Base-by-base conservation (phyloP, 30 jellyfish, hydroid and myxozoan genomes). In the Mastigias papua region DNA sequence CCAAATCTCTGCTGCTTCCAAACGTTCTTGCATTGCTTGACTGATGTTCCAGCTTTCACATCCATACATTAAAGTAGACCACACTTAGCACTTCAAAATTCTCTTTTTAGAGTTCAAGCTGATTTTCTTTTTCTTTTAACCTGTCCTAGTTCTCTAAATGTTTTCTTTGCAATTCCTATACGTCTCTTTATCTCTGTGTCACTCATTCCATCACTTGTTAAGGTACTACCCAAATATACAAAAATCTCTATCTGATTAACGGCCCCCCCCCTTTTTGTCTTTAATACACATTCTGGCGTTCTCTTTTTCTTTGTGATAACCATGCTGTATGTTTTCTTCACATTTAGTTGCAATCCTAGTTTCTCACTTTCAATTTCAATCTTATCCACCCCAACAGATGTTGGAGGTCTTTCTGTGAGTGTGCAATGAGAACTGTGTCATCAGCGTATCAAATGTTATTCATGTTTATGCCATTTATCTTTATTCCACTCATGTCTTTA, bases 141-240 rank as follows among this genome's bases (percentile, higher is more conserved):
- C n/a, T 26, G 81, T 7, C 51, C 27, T 69, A 68, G 27, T 69
- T 69, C 13, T 69, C 15, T 69, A 22, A 31, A 69, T 8, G 60
- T 6, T 69, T 8, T 67, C 66, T 69, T 6, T n/a, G 81, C 60
- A 7, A 28, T 31, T 9, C 69, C 15, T 4, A 69, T 69, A 25
- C 51, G 60, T 9, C 81, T 10, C 11, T 7, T 9, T 68, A 69
- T 67, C 27, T 69, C 81, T 22, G 15, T 25, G 10, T 69, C 57
- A 23, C 81, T 9, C 34, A 9, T 69, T 9, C 69, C 81, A 69
- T 25, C 81, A 68, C 27, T 67, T 11, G 81, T 25, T 67, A 69
- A 69, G 8, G 27, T 68, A 7, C 27, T 68, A 67, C 81, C 81
- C 27, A 69, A 67, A 31, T 69, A 69, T 69, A 69, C 81, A 69